A percentile compares a stretch with the other conserved stretches of the same genome.
Evolutionary conservation across 1,140 invertebrate genomes (phyloP).

Genomic region (Danaus melanippus): DNA sequence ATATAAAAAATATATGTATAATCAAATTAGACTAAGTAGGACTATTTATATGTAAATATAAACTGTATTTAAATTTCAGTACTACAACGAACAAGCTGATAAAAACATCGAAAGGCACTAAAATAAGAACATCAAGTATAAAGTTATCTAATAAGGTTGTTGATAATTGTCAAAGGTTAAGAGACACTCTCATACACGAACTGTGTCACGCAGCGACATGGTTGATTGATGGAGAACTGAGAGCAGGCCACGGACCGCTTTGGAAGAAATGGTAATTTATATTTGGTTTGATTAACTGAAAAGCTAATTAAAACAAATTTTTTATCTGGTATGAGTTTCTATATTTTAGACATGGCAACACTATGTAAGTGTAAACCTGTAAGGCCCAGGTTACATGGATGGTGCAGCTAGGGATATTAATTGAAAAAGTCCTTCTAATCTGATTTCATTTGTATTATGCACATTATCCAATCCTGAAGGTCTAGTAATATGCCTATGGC

Average conservation of each 20-base stretch:
- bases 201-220: conserved; percentile 93
- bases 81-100: conserved; percentile 58
- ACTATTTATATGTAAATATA: too few relatives aligned
- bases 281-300: too few relatives aligned
- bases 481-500: too few relatives aligned
- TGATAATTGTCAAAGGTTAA: conserved; percentile 81
- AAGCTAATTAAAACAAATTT: too few relatives aligned
- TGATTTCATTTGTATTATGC: too few relatives aligned
- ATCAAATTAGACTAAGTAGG: too few relatives aligned
- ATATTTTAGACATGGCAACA: too few relatives aligned
- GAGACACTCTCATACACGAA: conserved; percentile 93
- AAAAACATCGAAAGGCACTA: conserved; percentile 45
- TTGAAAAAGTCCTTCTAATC: not conserved
- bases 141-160: conserved; percentile 77
- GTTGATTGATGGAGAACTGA: conserved; percentile 80
- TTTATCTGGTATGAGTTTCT: too few relatives aligned
- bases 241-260: conserved; percentile 84
- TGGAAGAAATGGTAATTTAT: conserved; percentile 86
- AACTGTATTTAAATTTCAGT: conserved; percentile 23
- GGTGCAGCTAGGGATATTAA: not conserved
- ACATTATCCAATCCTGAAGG: too few relatives aligned
- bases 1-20: too few relatives aligned
- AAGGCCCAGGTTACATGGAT: not conserved
- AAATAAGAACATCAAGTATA: conserved; percentile 60
- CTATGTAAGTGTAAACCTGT: too few relatives aligned